These are phyloP conservation scores for Morphnarchus princeps DNA, from an alignment of 2,113 vertebrate species.

Conservation along the genomic window DNA sequence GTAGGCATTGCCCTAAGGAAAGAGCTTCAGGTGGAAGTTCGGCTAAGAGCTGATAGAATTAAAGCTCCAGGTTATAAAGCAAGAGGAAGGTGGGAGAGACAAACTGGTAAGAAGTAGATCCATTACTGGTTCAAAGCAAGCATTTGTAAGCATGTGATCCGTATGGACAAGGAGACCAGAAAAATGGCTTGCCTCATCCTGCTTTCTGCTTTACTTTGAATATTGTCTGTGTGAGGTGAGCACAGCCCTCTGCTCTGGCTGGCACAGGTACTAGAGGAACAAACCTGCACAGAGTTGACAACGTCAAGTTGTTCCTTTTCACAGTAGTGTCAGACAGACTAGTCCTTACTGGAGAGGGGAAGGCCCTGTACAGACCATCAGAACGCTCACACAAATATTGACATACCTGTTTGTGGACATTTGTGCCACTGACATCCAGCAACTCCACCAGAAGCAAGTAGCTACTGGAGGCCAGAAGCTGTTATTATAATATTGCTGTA, in stretches of 20 bases:
- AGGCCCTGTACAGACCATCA: background rate
- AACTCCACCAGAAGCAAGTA: background rate
- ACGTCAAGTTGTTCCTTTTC: background rate
- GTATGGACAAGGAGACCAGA: background rate
- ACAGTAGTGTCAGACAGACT: background rate
- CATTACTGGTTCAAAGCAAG: background rate
- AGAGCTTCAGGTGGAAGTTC: background rate
- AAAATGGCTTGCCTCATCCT: background rate
- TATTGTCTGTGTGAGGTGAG: background rate
- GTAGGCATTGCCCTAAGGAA: background rate
- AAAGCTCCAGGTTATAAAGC: background rate
- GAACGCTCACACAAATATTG: background rate
- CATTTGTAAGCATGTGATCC: background rate
- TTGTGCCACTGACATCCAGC: background rate
- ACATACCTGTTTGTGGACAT: fast-evolving
- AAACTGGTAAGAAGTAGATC: background rate
- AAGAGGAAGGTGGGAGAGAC: background rate
- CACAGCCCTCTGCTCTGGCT: background rate
- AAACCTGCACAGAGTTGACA: background rate
- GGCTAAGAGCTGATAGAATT: background rate
- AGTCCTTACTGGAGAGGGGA: background rate
- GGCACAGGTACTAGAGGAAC: background rate
- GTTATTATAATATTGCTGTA: background rate
- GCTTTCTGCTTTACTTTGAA: background rate
- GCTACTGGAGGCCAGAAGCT: background rate